phyloP scores from a whole-genome alignment of 2,113 vertebrate species.

The Apteryx owenii region DNA sequence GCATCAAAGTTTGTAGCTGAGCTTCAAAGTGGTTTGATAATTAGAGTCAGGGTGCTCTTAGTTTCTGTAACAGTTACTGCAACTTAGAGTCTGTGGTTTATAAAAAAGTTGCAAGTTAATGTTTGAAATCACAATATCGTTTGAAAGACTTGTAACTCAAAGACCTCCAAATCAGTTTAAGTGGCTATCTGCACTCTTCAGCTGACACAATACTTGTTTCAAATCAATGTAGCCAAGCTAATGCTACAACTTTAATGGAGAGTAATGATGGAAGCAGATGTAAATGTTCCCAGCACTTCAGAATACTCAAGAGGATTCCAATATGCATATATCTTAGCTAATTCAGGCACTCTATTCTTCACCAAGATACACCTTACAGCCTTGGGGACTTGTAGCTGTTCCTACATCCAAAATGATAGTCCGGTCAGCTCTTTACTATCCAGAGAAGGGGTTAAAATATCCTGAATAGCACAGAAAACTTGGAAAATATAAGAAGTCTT shows the following conservation, averaged over 20 bases:
- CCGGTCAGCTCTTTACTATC: neutral
- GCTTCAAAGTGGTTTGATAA: neutral
- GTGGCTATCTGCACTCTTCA: neutral
- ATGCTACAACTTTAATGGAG: neutral
- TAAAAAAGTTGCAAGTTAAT: neutral
- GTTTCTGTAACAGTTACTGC: neutral
- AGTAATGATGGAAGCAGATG: fast-evolving
- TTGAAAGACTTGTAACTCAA: neutral
- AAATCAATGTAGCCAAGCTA: neutral
- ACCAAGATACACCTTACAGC: neutral
- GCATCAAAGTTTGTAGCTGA: neutral
- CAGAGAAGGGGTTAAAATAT: neutral
- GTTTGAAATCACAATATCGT: fast-evolving
- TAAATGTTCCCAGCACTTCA: neutral
- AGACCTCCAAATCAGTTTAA: neutral
- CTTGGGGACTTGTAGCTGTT: neutral
- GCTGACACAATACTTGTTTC: neutral
- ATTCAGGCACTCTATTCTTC: neutral
- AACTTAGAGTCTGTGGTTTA: neutral
- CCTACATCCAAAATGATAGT: neutral
- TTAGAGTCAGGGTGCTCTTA: neutral
- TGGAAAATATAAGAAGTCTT: neutral
- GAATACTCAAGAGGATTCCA: fast-evolving
- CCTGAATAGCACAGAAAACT: neutral
- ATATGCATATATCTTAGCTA: neutral